Evolutionary conservation across 2,888 invertebrate species (phyloP).

Genomic region (Mythimna impura): DNA sequence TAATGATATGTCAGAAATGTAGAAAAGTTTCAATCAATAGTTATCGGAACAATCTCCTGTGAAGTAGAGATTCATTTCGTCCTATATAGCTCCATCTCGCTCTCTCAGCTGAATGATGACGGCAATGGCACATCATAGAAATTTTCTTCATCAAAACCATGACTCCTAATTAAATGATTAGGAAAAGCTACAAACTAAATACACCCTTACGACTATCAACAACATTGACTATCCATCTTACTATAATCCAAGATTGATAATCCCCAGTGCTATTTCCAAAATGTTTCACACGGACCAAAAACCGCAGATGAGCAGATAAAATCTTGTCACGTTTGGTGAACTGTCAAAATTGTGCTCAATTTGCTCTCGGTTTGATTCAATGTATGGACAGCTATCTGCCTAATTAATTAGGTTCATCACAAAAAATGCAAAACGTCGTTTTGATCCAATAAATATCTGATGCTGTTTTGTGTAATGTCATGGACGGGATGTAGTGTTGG

Average conservation of each 20-base stretch:
- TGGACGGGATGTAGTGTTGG: neutral
- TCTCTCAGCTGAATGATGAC: neutral
- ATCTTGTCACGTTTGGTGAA: constrained; percentile 68
- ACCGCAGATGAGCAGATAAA: constrained; percentile 69
- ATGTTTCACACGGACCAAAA: constrained; percentile 67
- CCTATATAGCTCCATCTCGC: neutral
- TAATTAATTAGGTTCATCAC: constrained; percentile 59
- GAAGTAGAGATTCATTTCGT: neutral
- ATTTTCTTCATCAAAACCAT: neutral
- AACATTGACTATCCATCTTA: constrained; percentile 24
- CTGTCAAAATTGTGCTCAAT: constrained; percentile 68
- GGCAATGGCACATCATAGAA: neutral
- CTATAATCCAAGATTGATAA: constrained; percentile 27
- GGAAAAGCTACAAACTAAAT: neutral
- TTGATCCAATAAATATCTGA: constrained; percentile 28
- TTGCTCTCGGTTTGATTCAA: constrained; percentile 55
- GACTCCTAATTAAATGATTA: neutral
- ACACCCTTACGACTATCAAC: neutral
- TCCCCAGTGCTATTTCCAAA: constrained; percentile 64
- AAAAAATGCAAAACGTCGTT: constrained; percentile 38
- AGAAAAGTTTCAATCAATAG: neutral
- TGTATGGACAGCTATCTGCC: constrained; percentile 56
- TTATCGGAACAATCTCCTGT: neutral
- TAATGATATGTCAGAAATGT: neutral
- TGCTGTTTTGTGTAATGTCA: neutral